Base-by-base conservation (phyloP, 1,140 invertebrate species). In the Potamilus streckersoni region DNA sequence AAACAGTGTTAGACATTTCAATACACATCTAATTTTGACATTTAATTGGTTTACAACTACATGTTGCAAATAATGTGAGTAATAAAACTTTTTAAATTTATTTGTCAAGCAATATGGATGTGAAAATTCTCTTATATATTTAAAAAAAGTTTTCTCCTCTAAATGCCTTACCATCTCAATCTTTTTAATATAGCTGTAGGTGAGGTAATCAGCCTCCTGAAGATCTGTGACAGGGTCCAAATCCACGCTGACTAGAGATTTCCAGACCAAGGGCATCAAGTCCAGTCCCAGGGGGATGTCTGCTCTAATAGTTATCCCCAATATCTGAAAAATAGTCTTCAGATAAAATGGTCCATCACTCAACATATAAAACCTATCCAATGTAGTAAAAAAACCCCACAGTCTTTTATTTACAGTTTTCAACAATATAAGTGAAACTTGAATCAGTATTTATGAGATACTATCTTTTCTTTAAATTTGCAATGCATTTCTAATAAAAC, bases 211-310 rank as follows among this genome's bases (percentile, higher is more conserved):
- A 49, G 85, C 86, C 67, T 90, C 87, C 69, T 86, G 77, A 14
- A 91, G 82, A 73, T 91, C 89, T 57, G 76, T 72, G 5, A 80
- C 80, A 19, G 84, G 81, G 76, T 90, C 89, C 11, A 88, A 72
- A 19, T 78, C 67, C 31, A 83, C 57, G 15, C 82, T 78, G 11
- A 89, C 85, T 13, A 91, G 73, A 15, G 82, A 79, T 70, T 89
- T 89, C 90, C 90, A 91, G 63, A 88, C 84, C 17, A 82, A 78
- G 13, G 81, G 79, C 57, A 90, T 77, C n/a, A 91, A 74, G 71
- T 89, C 85, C 62, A 90, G 76, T 19, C 89, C 87, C 20, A 90
- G 76, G 0, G 90, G 90, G 67, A 90, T 90, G 74, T 90, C 89
- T n/a, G 90, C 89, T 68, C 90, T 60, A 19, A 90, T 82, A 6